Evolutionary conservation across 2,113 vertebrate species (phyloP).

Genomic region (Gavia stellata): DNA sequence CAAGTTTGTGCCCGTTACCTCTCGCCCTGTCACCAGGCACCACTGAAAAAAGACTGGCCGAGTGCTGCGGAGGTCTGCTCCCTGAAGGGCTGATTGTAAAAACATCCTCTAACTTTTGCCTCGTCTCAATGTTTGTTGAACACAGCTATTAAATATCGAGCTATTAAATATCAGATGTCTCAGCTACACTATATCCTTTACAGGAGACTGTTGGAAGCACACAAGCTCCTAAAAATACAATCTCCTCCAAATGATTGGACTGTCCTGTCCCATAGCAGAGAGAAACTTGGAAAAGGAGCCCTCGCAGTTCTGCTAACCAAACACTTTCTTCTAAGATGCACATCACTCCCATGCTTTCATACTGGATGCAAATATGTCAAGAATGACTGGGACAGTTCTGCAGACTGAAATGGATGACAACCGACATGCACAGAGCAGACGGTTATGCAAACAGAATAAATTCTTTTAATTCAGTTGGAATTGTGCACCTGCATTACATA

Average conservation of each 20-base stretch:
- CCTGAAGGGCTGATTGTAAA: background rate
- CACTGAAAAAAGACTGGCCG: too few relatives aligned
- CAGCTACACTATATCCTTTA: background rate
- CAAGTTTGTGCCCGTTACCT: too few relatives aligned
- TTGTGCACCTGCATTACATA: background rate
- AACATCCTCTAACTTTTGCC: background rate
- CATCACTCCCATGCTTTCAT: background rate
- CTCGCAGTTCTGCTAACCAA: background rate
- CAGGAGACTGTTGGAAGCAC: background rate
- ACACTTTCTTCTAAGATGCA: background rate
- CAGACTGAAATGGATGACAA: background rate
- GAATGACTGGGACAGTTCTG: background rate
- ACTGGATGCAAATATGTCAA: background rate
- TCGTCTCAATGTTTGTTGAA: background rate
- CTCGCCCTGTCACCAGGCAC: too few relatives aligned
- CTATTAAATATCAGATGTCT: background rate
- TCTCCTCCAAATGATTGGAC: background rate
- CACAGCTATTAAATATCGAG: background rate
- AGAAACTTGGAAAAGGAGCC: background rate
- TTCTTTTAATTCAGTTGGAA: background rate
- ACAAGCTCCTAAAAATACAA: background rate
- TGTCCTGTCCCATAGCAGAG: background rate
- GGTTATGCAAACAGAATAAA: background rate
- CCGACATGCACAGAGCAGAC: fast-evolving
- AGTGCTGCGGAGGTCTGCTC: background rate